Percentiles rank a stretch among this genome's conserved stretches.
phyloP scores from a whole-genome alignment of 2,113 vertebrate species.

The Anas platyrhynchos region DNA sequence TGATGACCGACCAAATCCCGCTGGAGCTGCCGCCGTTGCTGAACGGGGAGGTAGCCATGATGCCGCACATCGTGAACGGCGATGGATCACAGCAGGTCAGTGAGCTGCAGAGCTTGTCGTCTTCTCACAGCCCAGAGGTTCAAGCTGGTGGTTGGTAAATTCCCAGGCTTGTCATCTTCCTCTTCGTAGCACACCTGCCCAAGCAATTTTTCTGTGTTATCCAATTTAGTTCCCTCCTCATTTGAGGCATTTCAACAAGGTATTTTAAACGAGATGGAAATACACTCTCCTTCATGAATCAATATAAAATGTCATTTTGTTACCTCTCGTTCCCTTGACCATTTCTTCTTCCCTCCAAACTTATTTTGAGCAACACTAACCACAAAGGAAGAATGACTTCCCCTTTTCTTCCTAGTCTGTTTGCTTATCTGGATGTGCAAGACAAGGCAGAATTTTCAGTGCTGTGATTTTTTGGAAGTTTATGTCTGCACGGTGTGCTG shows the following conservation, averaged over 20 bases:
- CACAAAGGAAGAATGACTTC: neutral
- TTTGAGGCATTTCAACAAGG: neutral
- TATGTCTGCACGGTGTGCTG: neutral
- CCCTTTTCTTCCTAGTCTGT: neutral
- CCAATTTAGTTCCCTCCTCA: neutral
- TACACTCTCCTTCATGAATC: neutral
- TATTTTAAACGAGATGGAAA: neutral
- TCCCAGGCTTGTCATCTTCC: neutral
- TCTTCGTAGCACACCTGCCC: neutral
- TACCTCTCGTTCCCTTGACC: neutral
- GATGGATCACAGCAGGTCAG: constrained; percentile 96
- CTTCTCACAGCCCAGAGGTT: neutral
- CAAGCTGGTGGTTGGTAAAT: neutral
- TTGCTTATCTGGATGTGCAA: neutral
- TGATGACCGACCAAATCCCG: constrained; percentile 99
- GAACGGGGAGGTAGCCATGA: constrained; percentile 95
- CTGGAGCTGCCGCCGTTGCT: constrained; percentile 96
- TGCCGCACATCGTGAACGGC: constrained; percentile 94
- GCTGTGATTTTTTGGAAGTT: neutral
- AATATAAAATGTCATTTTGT: neutral
- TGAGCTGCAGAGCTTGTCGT: neutral
- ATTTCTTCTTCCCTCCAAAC: neutral
- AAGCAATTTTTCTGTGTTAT: neutral
- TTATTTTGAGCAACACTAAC: neutral
- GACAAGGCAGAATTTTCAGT: neutral